Evolutionary conservation across 2,888 invertebrate species (phyloP).

Genomic region (Melieria omissa): DNA sequence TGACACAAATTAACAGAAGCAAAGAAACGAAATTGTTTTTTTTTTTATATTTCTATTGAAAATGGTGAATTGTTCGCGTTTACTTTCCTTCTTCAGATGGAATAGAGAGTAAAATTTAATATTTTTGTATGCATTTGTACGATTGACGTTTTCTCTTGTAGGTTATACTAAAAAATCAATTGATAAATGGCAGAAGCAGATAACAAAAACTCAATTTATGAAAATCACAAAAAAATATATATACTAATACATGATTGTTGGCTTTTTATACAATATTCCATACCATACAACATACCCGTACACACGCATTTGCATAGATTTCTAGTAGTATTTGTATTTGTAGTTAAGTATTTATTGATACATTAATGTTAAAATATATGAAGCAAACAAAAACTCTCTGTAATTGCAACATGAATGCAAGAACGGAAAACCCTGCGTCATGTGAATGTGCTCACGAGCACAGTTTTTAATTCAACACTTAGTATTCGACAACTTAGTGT

Average conservation of each 20-base stretch:
- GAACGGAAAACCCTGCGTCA: no score
- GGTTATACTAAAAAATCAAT: not conserved
- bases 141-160: conserved; percentile 32
- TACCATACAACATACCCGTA: conserved; percentile 1
- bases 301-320: conserved; percentile 18
- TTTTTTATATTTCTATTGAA: conserved; percentile 8
- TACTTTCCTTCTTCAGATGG: not conserved
- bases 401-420: no score
- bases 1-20: not conserved
- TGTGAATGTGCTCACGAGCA: not conserved
- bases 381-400: no score
- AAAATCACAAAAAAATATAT: conserved; percentile 8
- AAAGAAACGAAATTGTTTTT: conserved; percentile 21
- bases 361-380: not conserved
- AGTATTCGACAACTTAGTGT: no score
- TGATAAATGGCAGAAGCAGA: no score
- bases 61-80: no score
- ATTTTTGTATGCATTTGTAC: conserved; percentile 35
- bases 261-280: conserved; percentile 10
- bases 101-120: conserved; percentile 10
- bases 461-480: not conserved
- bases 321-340: conserved; percentile 20
- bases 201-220: not conserved
- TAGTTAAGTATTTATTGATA: conserved; percentile 8
- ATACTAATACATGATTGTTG: conserved; percentile 31